Conservation (phyloP, 2,113 vertebrate species). For the Cynoglossus semilaevis region DNA sequence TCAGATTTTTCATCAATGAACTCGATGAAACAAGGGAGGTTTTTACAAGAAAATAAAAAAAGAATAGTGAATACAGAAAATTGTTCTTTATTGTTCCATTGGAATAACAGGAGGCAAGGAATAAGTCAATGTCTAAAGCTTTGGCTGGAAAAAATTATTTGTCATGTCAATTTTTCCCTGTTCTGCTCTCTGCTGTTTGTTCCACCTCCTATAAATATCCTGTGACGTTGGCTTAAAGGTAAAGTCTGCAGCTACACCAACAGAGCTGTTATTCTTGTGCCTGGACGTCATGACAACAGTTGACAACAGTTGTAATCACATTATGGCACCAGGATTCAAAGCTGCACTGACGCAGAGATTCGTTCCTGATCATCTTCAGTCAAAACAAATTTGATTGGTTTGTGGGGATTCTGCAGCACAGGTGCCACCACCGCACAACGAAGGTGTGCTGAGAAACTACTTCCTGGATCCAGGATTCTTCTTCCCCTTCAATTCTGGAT, state of each 20-base stretch:
- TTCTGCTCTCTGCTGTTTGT: too few relatives aligned
- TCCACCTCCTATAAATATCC: not conserved
- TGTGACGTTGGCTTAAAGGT: slow-evolving; percentile 6
- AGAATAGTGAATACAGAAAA: too few relatives aligned
- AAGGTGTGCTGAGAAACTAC: slow-evolving; percentile 26
- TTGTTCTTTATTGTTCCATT: too few relatives aligned
- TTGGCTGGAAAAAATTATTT: too few relatives aligned
- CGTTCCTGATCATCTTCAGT: too few relatives aligned
- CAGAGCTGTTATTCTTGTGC: slow-evolving; percentile 9
- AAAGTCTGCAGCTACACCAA: slow-evolving; percentile 7
- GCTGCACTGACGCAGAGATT: slow-evolving; percentile 24
- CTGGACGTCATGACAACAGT: not conserved
- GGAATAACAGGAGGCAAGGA: too few relatives aligned
- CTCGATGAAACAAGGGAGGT: too few relatives aligned
- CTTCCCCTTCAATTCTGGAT: slow-evolving; percentile 19
- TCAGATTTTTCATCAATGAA: too few relatives aligned
- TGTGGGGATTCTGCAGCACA: slow-evolving; percentile 11
- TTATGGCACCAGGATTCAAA: slow-evolving; percentile 25
- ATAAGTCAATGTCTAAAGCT: too few relatives aligned
- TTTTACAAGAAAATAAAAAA: too few relatives aligned
- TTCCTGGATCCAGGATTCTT: slow-evolving; percentile 22
- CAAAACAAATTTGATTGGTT: slow-evolving; percentile 5
- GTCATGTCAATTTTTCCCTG: too few relatives aligned
- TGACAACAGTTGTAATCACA: not conserved
- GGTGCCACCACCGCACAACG: slow-evolving; percentile 11